A percentile compares a stretch with the other conserved stretches of the same genome.
Evolutionary conservation across 1,140 invertebrate species (phyloP).

Genomic region (Macrosteles quadrilineatus): DNA sequence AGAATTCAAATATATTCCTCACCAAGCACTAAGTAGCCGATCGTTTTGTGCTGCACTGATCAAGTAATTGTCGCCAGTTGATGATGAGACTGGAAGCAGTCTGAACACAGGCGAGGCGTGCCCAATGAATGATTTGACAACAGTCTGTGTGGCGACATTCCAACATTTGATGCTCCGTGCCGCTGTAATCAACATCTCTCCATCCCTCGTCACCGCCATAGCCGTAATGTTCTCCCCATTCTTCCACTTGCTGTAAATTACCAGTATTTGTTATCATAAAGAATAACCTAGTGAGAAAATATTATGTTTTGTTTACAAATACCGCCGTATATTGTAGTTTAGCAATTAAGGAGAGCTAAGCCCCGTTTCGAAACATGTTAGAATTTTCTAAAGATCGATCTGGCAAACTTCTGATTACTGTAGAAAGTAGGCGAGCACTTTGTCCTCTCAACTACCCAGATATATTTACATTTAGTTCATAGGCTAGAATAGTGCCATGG

Average conservation of each 20-base stretch:
- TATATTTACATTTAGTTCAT: too few relatives aligned
- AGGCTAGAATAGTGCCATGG: too few relatives aligned
- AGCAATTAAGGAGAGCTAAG: too few relatives aligned
- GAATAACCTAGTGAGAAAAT: neutral
- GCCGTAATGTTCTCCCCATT: constrained; percentile 64
- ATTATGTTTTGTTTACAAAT: neutral
- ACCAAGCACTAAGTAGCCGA: constrained; percentile 62
- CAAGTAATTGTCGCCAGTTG: constrained; percentile 55
- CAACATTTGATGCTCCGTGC: constrained; percentile 66
- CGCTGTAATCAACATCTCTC: constrained; percentile 63
- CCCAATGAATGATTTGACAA: constrained; percentile 65
- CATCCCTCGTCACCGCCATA: constrained; percentile 63
- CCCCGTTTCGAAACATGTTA: too few relatives aligned
- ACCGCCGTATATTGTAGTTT: neutral
- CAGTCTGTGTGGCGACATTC: constrained; percentile 59
- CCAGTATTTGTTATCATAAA: neutral
- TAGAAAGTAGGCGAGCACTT: too few relatives aligned
- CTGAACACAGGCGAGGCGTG: constrained; percentile 64
- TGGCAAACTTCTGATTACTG: too few relatives aligned
- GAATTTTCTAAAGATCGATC: too few relatives aligned
- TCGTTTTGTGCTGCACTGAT: constrained; percentile 63
- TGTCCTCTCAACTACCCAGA: too few relatives aligned
- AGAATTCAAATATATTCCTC: too few relatives aligned
- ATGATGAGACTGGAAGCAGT: constrained; percentile 53
- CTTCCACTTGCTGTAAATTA: constrained; percentile 58